phyloP scores from a whole-genome alignment of 1,140 invertebrate genomes.

The Ostrea denselamellosa region DNA sequence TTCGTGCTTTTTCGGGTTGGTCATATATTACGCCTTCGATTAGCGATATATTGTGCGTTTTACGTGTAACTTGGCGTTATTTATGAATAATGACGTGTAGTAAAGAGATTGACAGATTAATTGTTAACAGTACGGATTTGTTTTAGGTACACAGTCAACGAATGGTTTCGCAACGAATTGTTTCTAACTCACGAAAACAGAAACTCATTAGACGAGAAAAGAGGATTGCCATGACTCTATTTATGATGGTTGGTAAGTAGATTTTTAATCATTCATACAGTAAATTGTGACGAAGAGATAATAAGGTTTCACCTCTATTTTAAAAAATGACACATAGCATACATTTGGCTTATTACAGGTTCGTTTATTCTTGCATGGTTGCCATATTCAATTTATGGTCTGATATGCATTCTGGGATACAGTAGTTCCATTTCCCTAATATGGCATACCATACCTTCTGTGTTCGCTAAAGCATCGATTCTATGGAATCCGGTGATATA shows the following conservation, averaged over 20 bases:
- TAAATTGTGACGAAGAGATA: no score
- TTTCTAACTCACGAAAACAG: neutral
- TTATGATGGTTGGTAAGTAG: slow-evolving; percentile 33
- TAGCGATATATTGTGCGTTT: no score
- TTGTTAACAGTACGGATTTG: neutral
- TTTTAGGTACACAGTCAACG: slow-evolving; percentile 2
- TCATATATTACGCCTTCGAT: no score
- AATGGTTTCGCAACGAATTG: neutral
- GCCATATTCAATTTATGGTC: slow-evolving; percentile 8
- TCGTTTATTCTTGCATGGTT: slow-evolving; percentile 19
- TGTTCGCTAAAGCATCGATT: slow-evolving; percentile 29
- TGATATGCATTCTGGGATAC: slow-evolving; percentile 10
- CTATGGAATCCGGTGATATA: slow-evolving; percentile 33
- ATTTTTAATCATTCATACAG: neutral
- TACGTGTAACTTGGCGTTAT: no score
- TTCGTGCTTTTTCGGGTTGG: no score
- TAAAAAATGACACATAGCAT: neutral
- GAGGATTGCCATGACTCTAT: neutral
- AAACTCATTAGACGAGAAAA: slow-evolving; percentile 31
- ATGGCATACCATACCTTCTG: slow-evolving; percentile 27
- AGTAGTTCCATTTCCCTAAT: neutral
- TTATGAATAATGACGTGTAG: no score
- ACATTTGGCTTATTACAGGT: neutral
- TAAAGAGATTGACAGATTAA: no score
- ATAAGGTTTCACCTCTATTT: no score